Evolutionary conservation across 2,113 vertebrate genomes (phyloP), one percentile per base, ranked within the genome.

Genomic region (Microtus oregoni): DNA sequence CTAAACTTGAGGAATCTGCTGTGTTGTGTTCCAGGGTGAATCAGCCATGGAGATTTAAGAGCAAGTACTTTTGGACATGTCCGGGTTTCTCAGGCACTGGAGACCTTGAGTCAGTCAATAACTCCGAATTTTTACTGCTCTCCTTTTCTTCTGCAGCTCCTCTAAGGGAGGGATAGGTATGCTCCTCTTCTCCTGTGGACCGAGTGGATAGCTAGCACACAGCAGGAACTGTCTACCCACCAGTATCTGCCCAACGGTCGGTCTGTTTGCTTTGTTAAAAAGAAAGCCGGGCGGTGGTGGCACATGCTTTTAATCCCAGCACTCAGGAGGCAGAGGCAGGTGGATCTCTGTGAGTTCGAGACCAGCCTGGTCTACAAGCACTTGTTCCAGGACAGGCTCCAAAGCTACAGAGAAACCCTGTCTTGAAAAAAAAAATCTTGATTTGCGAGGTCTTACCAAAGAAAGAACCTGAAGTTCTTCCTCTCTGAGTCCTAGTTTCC

Each of bases 361-460:
- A 12, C 63, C 63, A 65, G 24, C 61, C 61, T 63, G 61, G 22
- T 8, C 61, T 63, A 63, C 8, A 63, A 63, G 7, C 26, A 0
- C 24, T 22, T 10, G 24, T 26, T 63, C 61, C 24, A 65, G 63
- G 63, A 65, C 55, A 65, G 8, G 26, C 9, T 28, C 24, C 63
- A 65, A 65, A 65, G 63, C 63, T 65, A 65, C 63, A 65, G 26
- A 65, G 63, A 65, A 65, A 65, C 63, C 63, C 24, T 65, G 63
- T 28, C 63, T 26, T 0, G 24, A 65, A 65, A 65, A 65, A 65
- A 65, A 28, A 65, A 28, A 28, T 78, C 86, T 92, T 26, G n/a
- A 58, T 82, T 91, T 89, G 96, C 72, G 73, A 90, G 90, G 7
- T 24, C 90, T 92, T 68, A 52, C 26, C 26, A 41, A 77, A 76